A percentile compares a stretch with the other conserved stretches of the same genome.
These are phyloP conservation scores for Cynaeus angustus DNA, from an alignment of 2,888 invertebrate species.

Conservation along the genomic window DNA sequence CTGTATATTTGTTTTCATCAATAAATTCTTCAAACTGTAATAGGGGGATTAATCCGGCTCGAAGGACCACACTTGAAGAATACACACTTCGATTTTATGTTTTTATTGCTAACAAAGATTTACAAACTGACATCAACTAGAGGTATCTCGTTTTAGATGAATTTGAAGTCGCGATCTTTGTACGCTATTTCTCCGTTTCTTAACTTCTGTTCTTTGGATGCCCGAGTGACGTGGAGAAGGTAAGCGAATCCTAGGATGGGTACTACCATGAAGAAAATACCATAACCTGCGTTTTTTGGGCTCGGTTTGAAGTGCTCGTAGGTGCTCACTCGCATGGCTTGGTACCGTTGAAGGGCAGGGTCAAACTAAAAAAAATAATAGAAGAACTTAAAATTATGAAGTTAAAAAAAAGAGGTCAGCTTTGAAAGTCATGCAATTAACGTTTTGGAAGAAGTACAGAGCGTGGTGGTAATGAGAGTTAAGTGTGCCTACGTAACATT, in stretches of 20 bases:
- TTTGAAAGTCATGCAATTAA: too few species aligned
- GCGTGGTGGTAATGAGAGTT: too few species aligned
- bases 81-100: background rate
- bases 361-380: slow-evolving; percentile 81
- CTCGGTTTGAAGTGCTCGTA: slow-evolving; percentile 82
- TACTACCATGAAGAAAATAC: slow-evolving; percentile 72
- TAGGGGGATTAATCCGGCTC: background rate
- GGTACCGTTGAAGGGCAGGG: slow-evolving; percentile 82
- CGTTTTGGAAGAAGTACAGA: too few species aligned
- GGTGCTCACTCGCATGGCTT: slow-evolving; percentile 80
- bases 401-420: too few species aligned
- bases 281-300: slow-evolving; percentile 66
- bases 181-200: slow-evolving; percentile 85
- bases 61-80: background rate
- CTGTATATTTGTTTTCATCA: slow-evolving; percentile 6
- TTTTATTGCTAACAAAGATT: slow-evolving; percentile 17
- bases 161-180: slow-evolving; percentile 82
- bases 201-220: slow-evolving; percentile 74
- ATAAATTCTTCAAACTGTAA: background rate
- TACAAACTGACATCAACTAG: slow-evolving; percentile 20
- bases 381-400: too few species aligned
- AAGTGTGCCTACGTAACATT: too few species aligned
- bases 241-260: slow-evolving; percentile 76
- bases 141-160: slow-evolving; percentile 71
- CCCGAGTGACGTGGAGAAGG: slow-evolving; percentile 73